A percentile compares a stretch with the other conserved stretches of the same genome.
These are phyloP conservation scores for Echinarachnius parma DNA, from an alignment of 53 echinoderm and acorn worm genomes.

Conservation along the genomic window DNA sequence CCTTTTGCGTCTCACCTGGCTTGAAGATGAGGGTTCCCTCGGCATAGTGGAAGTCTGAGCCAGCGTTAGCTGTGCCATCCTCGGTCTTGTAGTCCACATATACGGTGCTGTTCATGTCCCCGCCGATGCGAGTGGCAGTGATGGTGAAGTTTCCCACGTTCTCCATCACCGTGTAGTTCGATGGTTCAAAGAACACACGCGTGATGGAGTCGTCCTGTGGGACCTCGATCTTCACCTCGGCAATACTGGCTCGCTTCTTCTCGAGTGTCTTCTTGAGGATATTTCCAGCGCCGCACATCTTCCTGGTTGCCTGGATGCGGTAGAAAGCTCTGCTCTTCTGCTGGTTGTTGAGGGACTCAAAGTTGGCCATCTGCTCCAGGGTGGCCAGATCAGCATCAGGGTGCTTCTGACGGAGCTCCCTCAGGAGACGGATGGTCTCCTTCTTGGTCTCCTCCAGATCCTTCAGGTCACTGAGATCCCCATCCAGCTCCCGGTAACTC, in stretches of 20 bases:
- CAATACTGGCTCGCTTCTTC: conserved; percentile 94
- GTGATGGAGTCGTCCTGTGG: conserved; percentile 83
- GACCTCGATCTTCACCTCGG: conserved; percentile 97
- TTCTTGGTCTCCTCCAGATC: conserved; percentile 87
- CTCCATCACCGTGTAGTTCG: conserved; percentile 95
- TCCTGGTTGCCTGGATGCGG: conserved; percentile 95
- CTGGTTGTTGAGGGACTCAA: conserved; percentile 88
- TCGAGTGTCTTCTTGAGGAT: conserved; percentile 98
- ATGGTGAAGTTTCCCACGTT: conserved; percentile 94
- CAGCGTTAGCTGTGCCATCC: conserved; percentile 96
- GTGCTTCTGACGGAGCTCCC: conserved; percentile 83
- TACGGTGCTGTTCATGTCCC: conserved; percentile 97
- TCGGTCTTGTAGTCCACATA: conserved; percentile 97
- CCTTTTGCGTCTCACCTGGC: conserved; percentile 92
- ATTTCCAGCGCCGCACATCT: conserved; percentile 98
- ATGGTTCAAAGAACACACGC: conserved; percentile 90
- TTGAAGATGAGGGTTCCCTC: conserved; percentile 97
- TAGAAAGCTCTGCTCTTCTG: conserved; percentile 96
- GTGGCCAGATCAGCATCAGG: conserved; percentile 91
- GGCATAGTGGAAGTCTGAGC: conserved; percentile 94
- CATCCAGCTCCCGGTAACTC: conserved; percentile 72
- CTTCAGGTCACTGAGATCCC: conserved; percentile 55
- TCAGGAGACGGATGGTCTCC: conserved; percentile 75
- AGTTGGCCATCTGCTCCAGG: conserved; percentile 98
- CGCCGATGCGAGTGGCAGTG: conserved; percentile 81